Evolutionary conservation across 2,797 vertebrate genomes (phyloP), one percentile per base, ranked within the genome.

Genomic region (Xiphorhynchus erythropygius): DNA sequence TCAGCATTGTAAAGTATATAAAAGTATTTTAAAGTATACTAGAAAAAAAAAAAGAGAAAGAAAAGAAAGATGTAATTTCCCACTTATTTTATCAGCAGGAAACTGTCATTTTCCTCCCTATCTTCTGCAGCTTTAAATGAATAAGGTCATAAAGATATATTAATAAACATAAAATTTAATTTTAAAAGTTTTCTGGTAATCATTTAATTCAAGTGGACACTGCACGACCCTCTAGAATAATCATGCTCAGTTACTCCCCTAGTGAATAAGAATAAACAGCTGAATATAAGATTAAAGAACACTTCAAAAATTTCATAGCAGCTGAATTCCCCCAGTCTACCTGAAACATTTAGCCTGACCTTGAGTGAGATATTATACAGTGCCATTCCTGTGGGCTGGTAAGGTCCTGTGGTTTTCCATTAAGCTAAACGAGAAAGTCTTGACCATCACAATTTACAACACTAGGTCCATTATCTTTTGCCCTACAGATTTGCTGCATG

Each of bases 401-500:
- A 74, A 92, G 53, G n/a, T 94, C 93, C 89, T 78, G 90, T 1
- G 5, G 91, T 93, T 96, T 94, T 84, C 83, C 89, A 87, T 91
- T 95, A 94, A 90, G 49, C 53, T 90, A 94, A 94, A 94, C 91
- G 83, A 90, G 77, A 87, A 94, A 71, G 52, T 50, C 86, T 89
- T 95, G 81, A 77, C 90, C 93, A 87, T 62, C 87, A 79, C 70
- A 94, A 35, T 94, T 96, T 88, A 35, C 74, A 71, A 81, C 53
- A 62, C 44, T 89, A 49, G 65, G 35, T 87, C 80, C 71, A 82
- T 96, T 95, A 95, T 94, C 52, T 87, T 84, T 74, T 89, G 56
- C 85, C 93, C 83, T 87, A 63, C 74, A 90, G 95, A 93, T 92
- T 93, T 87, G 42, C 74, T 77, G 3, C 30, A 9, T 68, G 49